Evolutionary conservation across 2,888 invertebrate species (phyloP), one percentile per base, ranked within the genome.

Genomic region (Xanthostigma xanthostigma): DNA sequence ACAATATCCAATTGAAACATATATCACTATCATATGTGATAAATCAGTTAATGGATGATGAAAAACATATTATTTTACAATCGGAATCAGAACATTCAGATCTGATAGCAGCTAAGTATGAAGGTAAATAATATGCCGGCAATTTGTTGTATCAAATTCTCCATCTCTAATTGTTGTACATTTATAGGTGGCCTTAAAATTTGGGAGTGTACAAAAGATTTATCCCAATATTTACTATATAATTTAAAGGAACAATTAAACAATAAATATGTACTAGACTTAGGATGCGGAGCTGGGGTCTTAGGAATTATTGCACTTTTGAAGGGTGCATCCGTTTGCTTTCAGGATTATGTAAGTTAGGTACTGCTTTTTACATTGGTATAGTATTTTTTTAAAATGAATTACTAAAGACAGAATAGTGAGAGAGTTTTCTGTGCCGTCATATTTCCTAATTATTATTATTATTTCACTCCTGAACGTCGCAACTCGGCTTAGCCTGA

Each of bases 131-230:
- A n/a, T 12, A 17, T 12, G 10, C n/a, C 17, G 6, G 27, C 12
- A 38, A 2, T 45, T 13, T 13, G n/a, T 11, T 14, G 11, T 36
- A 37, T 14, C 10, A 13, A 14, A 12, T 37, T 13, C 12, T 38
- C 10, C 8, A 45, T 33, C 14, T 11, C 33, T 33, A 44, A 33
- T 44, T n/a, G 2, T 11, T 9, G 9, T 53, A 51, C 53, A 51
- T 55, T 62, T 69, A 44, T 59, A 91, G 94, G 95, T 57, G 96
- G 96, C 9, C 72, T 93, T 35, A 95, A 95, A 73, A 79, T 94
- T 51, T 96, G 96, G 96, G 95, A 96, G 70, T 92, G 94, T 60
- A 88, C 91, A 6, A 71, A 78, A 58, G 94, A 95, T 64, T 66
- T 95, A 48, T 67, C 83, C 37, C 65, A 76, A 51, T 89, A 81